These are phyloP conservation scores for Drosophila melanocephala DNA, from an alignment of 2,888 invertebrate species.

Conservation along the genomic window DNA sequence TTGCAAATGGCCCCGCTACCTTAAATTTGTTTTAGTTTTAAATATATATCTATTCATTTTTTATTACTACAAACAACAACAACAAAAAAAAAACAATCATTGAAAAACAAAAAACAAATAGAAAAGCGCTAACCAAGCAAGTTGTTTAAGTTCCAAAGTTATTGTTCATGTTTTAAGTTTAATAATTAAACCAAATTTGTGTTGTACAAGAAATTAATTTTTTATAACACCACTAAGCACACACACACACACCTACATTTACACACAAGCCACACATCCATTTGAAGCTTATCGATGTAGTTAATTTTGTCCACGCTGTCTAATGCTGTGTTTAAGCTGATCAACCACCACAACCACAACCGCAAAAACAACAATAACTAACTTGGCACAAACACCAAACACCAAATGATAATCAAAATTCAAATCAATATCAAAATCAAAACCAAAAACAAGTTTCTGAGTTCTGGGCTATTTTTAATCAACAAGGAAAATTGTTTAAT, in stretches of 20 bases:
- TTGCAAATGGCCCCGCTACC: conserved; percentile 83
- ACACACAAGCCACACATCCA: conserved; percentile 43
- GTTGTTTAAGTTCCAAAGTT: conserved; percentile 70
- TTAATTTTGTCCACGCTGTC: conserved; percentile 62
- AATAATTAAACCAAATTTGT: conserved; percentile 65
- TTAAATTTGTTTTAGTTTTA: conserved; percentile 83
- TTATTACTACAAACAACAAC: conserved; percentile 38
- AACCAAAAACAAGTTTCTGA: conserved; percentile 83
- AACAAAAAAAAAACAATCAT: conserved; percentile 18
- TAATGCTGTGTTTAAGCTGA: conserved; percentile 60
- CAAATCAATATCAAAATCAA: conserved; percentile 26
- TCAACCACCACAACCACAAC: conserved; percentile 28
- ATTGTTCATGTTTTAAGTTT: conserved; percentile 60
- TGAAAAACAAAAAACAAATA: conserved; percentile 1
- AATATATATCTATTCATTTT: conserved; percentile 18
- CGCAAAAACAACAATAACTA: conserved; percentile 40
- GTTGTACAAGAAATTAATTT: conserved; percentile 71
- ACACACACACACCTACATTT: conserved; percentile 46
- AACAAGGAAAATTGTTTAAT: conserved; percentile 34
- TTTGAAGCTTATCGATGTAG: conserved; percentile 74
- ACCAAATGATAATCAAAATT: conserved; percentile 29
- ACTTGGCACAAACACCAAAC: conserved; percentile 41
- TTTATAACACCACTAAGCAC: conserved; percentile 76
- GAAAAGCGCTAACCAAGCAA: conserved; percentile 56
- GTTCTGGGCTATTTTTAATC: conserved; percentile 83